These are phyloP conservation scores for Lottia scabra DNA, from an alignment of 2,888 invertebrate species.

Conservation along the genomic window DNA sequence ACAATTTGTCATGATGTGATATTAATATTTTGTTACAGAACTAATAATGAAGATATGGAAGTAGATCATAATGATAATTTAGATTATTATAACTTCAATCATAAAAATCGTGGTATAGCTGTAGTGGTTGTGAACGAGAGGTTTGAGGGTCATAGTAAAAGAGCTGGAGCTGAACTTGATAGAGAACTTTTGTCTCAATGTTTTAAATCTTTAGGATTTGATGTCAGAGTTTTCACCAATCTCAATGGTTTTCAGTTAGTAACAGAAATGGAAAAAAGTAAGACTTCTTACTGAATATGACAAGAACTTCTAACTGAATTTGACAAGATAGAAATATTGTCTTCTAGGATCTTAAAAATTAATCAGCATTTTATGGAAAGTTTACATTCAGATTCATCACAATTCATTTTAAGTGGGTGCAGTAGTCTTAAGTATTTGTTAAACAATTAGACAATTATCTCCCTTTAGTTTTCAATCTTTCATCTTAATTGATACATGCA, in stretches of 20 bases:
- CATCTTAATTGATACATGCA: too few relatives aligned
- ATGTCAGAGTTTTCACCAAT: constrained; percentile 79
- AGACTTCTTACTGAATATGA: constrained; percentile 17
- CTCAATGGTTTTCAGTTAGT: constrained; percentile 78
- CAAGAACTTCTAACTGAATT: too few relatives aligned
- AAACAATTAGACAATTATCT: neutral
- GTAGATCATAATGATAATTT: constrained; percentile 23
- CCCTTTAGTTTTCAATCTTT: too few relatives aligned
- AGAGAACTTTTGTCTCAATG: constrained; percentile 78
- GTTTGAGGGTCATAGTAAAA: constrained; percentile 73
- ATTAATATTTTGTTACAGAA: neutral
- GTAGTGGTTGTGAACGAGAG: constrained; percentile 90
- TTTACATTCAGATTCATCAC: too few relatives aligned
- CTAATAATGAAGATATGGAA: constrained; percentile 7
- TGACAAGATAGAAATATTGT: neutral
- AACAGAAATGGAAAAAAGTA: constrained; percentile 76
- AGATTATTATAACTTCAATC: constrained; percentile 85
- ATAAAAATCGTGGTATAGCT: constrained; percentile 82
- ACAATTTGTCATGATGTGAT: too few relatives aligned
- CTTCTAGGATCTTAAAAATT: too few relatives aligned
- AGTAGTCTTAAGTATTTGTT: too few relatives aligned
- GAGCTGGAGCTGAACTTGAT: constrained; percentile 87
- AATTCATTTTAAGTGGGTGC: too few relatives aligned
- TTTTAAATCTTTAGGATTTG: constrained; percentile 74
- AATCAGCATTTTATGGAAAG: too few relatives aligned